Conservation (phyloP, 92 coral and sea anemone species). For the Bergia puertoricense region DNA sequence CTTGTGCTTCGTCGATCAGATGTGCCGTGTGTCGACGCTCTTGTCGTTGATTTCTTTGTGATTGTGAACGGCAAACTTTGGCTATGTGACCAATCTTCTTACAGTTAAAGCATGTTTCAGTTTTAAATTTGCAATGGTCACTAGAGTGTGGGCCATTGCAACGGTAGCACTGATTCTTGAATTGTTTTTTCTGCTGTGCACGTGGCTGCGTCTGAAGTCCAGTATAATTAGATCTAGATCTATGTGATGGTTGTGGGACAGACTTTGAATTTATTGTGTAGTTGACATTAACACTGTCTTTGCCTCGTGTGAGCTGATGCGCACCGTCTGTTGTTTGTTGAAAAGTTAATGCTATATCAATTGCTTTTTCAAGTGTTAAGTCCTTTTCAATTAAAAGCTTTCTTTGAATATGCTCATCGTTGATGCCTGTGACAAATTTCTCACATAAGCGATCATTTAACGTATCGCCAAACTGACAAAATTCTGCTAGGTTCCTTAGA, state of each 20-base stretch:
- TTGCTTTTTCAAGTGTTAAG: neutral
- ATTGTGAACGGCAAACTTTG: neutral
- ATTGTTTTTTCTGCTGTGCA: neutral
- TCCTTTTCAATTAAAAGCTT: neutral
- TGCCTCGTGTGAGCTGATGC: neutral
- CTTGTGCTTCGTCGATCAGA: neutral
- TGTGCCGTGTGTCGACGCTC: neutral
- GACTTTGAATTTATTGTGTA: neutral
- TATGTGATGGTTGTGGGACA: neutral
- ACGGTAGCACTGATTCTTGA: neutral
- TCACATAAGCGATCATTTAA: neutral
- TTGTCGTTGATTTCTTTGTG: neutral
- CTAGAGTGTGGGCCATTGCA: neutral
- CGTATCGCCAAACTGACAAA: neutral
- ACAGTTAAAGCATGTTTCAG: neutral
- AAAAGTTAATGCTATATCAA: neutral
- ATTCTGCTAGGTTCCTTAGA: neutral
- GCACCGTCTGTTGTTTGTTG: neutral
- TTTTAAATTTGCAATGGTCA: neutral
- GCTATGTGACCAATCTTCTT: constrained; percentile 3
- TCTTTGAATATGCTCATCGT: neutral
- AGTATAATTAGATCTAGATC: neutral
- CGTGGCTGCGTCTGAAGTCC: neutral
- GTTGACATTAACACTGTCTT: neutral
- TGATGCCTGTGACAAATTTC: neutral